Evolutionary conservation across 2,113 vertebrate species (phyloP).

Genomic region (Trochalopteron elliotii): DNA sequence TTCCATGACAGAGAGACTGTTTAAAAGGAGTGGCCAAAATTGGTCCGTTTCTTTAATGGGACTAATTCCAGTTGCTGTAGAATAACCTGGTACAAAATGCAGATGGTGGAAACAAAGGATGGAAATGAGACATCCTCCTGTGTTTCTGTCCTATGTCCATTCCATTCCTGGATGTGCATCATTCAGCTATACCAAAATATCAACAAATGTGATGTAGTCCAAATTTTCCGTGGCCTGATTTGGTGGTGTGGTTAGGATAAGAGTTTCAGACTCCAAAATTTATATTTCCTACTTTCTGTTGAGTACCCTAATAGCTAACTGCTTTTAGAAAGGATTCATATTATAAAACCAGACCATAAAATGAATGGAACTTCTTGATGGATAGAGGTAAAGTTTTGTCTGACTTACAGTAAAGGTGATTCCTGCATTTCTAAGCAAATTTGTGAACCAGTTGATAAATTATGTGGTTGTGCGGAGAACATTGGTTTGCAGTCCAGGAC

Average conservation of each 20-base stretch:
- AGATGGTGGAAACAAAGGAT: not conserved
- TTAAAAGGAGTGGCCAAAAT: not conserved
- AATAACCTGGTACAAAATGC: not conserved
- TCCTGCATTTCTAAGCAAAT: not conserved
- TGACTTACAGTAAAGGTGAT: not conserved
- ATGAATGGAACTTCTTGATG: not conserved
- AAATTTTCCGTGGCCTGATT: not conserved
- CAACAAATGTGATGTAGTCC: not conserved
- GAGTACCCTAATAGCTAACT: not conserved
- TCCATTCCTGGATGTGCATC: not conserved
- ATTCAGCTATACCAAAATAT: not conserved
- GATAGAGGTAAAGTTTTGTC: not conserved
- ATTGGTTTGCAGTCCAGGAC: not conserved
- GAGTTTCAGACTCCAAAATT: not conserved
- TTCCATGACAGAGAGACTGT: not conserved
- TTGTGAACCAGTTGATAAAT: not conserved
- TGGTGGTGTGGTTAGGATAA: not conserved
- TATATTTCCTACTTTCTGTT: not conserved
- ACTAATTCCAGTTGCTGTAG: not conserved
- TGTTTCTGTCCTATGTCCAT: not conserved
- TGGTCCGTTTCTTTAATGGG: not conserved
- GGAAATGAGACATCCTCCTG: not conserved
- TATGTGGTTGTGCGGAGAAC: not conserved
- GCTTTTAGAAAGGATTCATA: not conserved
- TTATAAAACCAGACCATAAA: not conserved